Conservation (phyloP, 1,140 invertebrate species). For the Eriosoma lanigerum region DNA sequence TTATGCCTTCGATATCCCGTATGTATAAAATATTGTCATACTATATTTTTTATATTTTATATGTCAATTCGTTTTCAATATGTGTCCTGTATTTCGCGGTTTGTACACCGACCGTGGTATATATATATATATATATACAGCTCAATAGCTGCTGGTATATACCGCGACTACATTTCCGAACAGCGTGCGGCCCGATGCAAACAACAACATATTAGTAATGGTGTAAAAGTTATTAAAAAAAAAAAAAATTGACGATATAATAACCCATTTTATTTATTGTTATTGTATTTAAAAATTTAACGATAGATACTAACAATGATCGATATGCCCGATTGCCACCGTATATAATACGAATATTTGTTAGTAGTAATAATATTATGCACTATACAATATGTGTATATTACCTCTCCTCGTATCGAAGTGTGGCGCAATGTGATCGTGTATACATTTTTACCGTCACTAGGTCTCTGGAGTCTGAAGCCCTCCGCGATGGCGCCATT, state of each 20-base stretch:
- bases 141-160: no score
- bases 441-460: conserved; percentile 11
- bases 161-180: background rate
- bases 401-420: no score
- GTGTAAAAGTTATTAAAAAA: conserved; percentile 1
- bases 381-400: background rate
- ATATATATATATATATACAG: no score
- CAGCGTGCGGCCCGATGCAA: conserved; percentile 20
- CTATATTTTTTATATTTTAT: background rate
- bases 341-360: background rate
- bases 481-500: conserved; percentile 12
- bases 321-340: background rate
- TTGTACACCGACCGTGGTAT: background rate
- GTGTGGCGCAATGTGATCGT: background rate
- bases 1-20: background rate
- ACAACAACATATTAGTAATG: background rate
- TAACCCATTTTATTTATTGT: background rate
- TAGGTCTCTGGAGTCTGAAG: background rate
- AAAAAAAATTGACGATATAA: background rate
- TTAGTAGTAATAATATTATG: background rate
- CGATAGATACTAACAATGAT: no score
- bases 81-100: background rate
- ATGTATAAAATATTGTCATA: background rate
- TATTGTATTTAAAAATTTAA: no score
- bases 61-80: conserved; percentile 17